Evolutionary conservation across 1,140 invertebrate genomes (phyloP).

Genomic region (Cherax quadricarinatus): DNA sequence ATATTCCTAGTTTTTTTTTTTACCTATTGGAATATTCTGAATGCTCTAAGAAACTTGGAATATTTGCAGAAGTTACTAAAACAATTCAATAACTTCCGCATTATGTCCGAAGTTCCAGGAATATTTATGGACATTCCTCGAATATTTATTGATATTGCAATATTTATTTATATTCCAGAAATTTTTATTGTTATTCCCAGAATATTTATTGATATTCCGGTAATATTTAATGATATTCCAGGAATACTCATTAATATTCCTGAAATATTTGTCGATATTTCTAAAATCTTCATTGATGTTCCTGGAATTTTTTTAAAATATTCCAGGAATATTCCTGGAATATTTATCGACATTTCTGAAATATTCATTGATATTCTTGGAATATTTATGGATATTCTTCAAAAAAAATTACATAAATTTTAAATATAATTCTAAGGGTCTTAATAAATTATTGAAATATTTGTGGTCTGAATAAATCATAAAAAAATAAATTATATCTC

Average conservation of each 20-base stretch:
- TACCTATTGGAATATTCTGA: background rate
- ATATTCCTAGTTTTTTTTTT: background rate
- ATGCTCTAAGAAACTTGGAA: background rate
- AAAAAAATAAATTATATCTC: too few species aligned
- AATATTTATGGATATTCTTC: too few species aligned
- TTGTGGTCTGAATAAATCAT: too few species aligned
- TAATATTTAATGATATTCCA: background rate
- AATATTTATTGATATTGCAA: background rate
- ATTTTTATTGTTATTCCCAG: background rate
- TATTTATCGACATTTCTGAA: background rate
- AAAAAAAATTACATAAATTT: too few species aligned
- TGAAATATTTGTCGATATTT: background rate
- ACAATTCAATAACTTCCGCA: background rate
- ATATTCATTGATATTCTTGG: background rate
- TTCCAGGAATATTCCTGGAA: too few species aligned
- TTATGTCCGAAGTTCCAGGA: background rate
- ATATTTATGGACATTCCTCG: background rate
- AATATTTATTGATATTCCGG: background rate
- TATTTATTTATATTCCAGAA: background rate
- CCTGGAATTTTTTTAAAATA: too few species aligned
- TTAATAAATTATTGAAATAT: too few species aligned
- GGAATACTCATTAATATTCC: background rate
- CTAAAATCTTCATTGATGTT: background rate
- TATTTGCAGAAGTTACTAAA: background rate
- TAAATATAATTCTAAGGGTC: too few species aligned